phyloP scores from a whole-genome alignment of 2,888 invertebrate species.

The Tenthredo mesomela region DNA sequence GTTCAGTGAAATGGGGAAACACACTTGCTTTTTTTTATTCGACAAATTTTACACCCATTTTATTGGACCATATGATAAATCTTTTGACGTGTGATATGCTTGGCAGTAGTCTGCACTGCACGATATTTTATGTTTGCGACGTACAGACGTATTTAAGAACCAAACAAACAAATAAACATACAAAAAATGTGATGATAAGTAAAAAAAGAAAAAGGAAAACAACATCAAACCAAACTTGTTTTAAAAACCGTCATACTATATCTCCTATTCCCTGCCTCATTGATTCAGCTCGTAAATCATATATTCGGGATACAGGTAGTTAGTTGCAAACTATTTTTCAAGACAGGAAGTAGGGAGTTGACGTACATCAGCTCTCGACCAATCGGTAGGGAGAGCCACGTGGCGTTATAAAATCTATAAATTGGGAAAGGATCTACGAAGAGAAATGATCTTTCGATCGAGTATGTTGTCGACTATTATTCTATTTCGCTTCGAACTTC shows the following conservation, averaged over 20 bases:
- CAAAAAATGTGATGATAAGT: not conserved
- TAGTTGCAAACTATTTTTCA: not conserved
- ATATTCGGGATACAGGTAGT: constrained; percentile 3
- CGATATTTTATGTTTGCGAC: not conserved
- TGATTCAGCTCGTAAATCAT: not conserved
- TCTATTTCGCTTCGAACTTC: no score
- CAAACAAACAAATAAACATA: not conserved
- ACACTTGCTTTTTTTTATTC: no score
- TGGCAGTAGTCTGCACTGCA: constrained; percentile 3
- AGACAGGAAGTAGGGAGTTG: not conserved
- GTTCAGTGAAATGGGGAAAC: no score
- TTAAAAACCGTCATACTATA: not conserved
- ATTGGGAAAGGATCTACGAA: not conserved
- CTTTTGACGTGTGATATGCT: not conserved
- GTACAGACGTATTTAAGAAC: not conserved
- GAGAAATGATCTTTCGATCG: no score
- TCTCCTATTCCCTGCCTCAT: not conserved
- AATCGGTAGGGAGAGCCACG: not conserved
- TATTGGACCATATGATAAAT: not conserved
- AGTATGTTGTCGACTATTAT: no score
- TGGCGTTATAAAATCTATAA: not conserved
- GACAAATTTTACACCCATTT: no score
- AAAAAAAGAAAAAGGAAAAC: not conserved
- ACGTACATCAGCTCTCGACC: not conserved
- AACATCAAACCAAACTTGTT: not conserved